Evolutionary conservation across 2,888 invertebrate species (phyloP), one percentile per base, ranked within the genome.

Genomic region (Zhengitettix transpicula): DNA sequence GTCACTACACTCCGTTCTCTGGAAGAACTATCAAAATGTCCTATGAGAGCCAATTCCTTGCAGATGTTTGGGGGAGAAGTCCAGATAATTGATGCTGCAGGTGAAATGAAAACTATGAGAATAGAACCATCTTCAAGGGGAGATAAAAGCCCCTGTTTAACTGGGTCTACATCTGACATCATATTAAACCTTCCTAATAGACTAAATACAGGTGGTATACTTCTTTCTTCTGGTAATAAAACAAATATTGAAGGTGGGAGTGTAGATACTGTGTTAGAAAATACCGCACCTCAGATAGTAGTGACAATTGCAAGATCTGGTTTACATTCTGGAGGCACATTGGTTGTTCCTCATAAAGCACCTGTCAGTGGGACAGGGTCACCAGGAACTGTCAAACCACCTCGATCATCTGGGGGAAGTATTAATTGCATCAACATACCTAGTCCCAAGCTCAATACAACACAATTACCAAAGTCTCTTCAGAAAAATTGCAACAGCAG

Each of bases 21-120:
- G 54, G 81, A 82, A 66, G 81, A 82, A 68, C 71, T 81, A 62
- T 76, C 80, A 42, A 78, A 77, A 65, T 59, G 58, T 40, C 60
- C 62, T 12, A 58, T 62, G 60, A 56, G 63, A 9, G 15, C 64
- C n/a, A 47, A 47, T n/a, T 69, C 77, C 0, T 69, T 80, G 3
- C 85, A 86, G 72, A 79, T 87, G 78, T 88, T 86, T 71, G 87
- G 87, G 7, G 87, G 87, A 8, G 85, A 88, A 74, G 87, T 88
- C 0, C 82, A 85, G 71, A 85, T 87, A 65, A 75, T 85, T 42
- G 84, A 85, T 66, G 81, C 81, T 61, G 78, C 79, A 9, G 84
- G 84, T 1, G 81, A 83, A 65, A 82, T 82, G 8, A 85, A 85
- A 63, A 85, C 82, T 2, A 74, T 83, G 70, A 76, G 81, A 53